phyloP scores from a whole-genome alignment of 1,140 invertebrate species.

The Panagrolaimus sp. region DNA sequence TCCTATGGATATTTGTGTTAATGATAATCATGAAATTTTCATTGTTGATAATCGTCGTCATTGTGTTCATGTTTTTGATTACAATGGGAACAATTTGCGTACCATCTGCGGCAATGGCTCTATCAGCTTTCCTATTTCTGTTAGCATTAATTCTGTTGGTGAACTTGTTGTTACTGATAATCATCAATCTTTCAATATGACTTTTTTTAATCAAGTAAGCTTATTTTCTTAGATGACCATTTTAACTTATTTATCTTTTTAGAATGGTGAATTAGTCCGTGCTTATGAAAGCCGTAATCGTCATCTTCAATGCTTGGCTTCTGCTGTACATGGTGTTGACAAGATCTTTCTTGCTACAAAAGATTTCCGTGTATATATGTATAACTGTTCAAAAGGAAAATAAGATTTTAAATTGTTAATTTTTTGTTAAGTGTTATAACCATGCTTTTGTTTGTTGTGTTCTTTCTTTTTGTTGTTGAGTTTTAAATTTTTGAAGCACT shows the following conservation, averaged over 20 bases:
- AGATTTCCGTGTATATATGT: constrained; percentile 12
- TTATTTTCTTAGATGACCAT: not conserved
- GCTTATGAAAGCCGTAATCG: constrained; percentile 12
- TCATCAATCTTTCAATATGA: constrained; percentile 17
- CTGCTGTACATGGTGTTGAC: constrained; percentile 2
- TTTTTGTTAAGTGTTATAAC: no score
- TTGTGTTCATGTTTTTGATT: constrained; percentile 13
- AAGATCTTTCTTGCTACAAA: constrained; percentile 14
- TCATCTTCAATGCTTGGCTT: constrained; percentile 1
- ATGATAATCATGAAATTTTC: constrained; percentile 13
- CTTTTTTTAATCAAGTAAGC: not conserved
- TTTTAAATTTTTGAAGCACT: no score
- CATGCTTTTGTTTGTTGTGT: no score
- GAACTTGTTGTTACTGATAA: constrained; percentile 4
- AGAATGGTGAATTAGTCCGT: constrained; percentile 5
- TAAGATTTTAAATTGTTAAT: no score
- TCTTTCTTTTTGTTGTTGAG: no score
- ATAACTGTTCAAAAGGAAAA: not conserved
- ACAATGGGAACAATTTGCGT: constrained; percentile 3
- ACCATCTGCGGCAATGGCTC: constrained; percentile 9
- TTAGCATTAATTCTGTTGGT: constrained; percentile 3
- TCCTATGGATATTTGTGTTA: constrained; percentile 16
- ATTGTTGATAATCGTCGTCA: constrained; percentile 13
- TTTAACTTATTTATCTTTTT: not conserved
- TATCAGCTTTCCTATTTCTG: constrained; percentile 9